phyloP scores from a whole-genome alignment of 1,140 invertebrate species.

The Microplitis demolitor region DNA sequence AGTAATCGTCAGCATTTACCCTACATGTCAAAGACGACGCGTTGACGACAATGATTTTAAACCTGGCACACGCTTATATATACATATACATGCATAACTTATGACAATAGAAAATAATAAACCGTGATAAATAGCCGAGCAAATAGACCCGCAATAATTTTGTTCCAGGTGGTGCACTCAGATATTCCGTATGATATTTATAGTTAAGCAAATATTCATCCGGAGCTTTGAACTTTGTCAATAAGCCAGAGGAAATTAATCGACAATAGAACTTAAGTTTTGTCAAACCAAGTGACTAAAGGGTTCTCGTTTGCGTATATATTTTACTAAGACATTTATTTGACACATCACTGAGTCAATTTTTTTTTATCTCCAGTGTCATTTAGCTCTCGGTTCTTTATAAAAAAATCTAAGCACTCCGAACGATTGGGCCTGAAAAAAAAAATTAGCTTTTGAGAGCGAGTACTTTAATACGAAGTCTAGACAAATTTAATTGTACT shows the following conservation, averaged over 20 bases:
- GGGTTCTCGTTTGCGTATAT: not conserved
- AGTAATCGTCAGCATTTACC: not conserved
- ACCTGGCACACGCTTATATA: not conserved
- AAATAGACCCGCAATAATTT: conserved; percentile 54
- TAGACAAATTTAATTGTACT: too few relatives aligned
- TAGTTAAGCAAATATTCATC: conserved; percentile 10
- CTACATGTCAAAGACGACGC: not conserved
- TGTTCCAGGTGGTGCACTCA: conserved; percentile 13
- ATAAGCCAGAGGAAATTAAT: conserved; percentile 14
- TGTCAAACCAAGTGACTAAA: not conserved
- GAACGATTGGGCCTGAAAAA: too few relatives aligned
- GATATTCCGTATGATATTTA: not conserved
- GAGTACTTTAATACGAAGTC: too few relatives aligned
- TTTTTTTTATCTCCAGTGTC: too few relatives aligned
- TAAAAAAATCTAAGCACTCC: too few relatives aligned
- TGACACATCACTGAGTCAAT: not conserved
- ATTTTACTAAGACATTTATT: conserved; percentile 12
- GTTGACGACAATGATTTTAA: not conserved
- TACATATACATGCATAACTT: conserved; percentile 21
- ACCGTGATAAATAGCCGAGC: conserved; percentile 63
- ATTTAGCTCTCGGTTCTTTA: too few relatives aligned
- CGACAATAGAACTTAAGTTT: not conserved
- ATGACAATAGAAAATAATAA: conserved; percentile 62
- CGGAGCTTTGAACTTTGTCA: conserved; percentile 2
- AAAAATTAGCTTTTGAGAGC: too few relatives aligned